Conservation (phyloP, 2,797 vertebrate species). For the Esox lucius region DNA sequence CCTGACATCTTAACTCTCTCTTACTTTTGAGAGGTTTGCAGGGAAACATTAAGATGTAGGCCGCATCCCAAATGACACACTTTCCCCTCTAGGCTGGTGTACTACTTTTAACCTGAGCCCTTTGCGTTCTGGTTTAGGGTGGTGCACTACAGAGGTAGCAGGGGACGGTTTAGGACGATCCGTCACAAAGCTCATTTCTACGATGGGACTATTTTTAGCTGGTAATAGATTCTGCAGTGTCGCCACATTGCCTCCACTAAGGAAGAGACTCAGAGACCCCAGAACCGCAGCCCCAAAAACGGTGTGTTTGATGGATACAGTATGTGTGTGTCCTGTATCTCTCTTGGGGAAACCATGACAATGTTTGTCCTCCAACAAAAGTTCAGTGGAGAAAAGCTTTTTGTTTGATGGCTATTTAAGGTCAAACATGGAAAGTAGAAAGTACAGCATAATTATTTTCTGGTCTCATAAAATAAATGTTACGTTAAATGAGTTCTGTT, state of each 20-base stretch:
- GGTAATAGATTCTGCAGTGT: constrained; percentile 1
- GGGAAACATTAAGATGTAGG: not conserved
- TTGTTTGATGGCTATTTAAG: not conserved
- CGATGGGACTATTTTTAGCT: not conserved
- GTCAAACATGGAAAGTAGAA: not conserved
- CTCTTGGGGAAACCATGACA: not conserved
- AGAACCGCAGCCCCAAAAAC: not conserved
- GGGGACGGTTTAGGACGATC: not conserved
- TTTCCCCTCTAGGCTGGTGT: not conserved
- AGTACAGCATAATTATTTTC: not conserved
- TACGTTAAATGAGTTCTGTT: too few relatives aligned
- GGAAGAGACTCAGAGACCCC: not conserved
- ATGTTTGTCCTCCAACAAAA: constrained; percentile 2
- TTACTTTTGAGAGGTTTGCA: not conserved
- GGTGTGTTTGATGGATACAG: not conserved
- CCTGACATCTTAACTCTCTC: not conserved
- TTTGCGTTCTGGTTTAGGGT: not conserved
- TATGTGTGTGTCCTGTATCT: not conserved
- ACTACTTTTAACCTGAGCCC: not conserved
- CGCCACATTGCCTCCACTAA: not conserved
- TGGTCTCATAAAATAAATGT: too few relatives aligned
- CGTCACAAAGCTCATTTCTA: not conserved
- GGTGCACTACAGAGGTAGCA: not conserved
- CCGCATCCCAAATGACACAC: not conserved
- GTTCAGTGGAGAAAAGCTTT: not conserved